These are phyloP conservation scores for Platycheirus rosarum DNA, from an alignment of 2,888 invertebrate species.

Conservation along the genomic window DNA sequence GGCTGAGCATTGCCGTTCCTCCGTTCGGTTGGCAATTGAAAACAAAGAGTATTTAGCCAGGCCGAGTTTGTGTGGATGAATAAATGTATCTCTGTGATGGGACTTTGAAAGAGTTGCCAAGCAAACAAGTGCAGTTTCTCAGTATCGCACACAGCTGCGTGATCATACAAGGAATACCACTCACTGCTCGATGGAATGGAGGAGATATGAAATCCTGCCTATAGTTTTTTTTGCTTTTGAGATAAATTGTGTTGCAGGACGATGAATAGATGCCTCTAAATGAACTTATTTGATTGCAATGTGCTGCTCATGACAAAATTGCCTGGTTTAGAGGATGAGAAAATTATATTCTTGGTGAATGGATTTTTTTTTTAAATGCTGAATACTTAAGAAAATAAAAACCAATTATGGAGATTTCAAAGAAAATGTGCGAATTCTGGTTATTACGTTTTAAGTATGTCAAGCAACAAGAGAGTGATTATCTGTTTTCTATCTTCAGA, in stretches of 20 bases:
- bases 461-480: slow-evolving; percentile 47
- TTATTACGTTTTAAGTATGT: slow-evolving; percentile 54
- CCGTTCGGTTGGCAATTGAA: slow-evolving; percentile 56
- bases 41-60: slow-evolving; percentile 54
- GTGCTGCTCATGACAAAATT: slow-evolving; percentile 52
- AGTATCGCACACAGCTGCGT: slow-evolving; percentile 16
- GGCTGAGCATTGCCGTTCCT: slow-evolving; percentile 1
- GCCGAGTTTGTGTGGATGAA: slow-evolving; percentile 42
- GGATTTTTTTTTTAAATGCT: not conserved
- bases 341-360: slow-evolving; percentile 46
- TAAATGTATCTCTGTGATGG: slow-evolving; percentile 33
- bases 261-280: slow-evolving; percentile 40
- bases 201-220: slow-evolving; percentile 30
- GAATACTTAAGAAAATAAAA: slow-evolving; percentile 30
- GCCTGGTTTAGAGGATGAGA: slow-evolving; percentile 46
- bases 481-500: slow-evolving; percentile 26
- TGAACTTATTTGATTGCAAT: slow-evolving; percentile 70
- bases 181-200: slow-evolving; percentile 22
- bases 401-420: slow-evolving; percentile 45
- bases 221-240: slow-evolving; percentile 37
- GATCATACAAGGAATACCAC: slow-evolving; percentile 15
- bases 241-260: slow-evolving; percentile 9
- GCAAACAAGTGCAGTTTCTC: slow-evolving; percentile 62
- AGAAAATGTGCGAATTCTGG: slow-evolving; percentile 52
- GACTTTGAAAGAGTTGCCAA: slow-evolving; percentile 29